These are phyloP conservation scores for Bradypus variegatus DNA, from an alignment of 2,797 vertebrate genomes.

Conservation along the genomic window DNA sequence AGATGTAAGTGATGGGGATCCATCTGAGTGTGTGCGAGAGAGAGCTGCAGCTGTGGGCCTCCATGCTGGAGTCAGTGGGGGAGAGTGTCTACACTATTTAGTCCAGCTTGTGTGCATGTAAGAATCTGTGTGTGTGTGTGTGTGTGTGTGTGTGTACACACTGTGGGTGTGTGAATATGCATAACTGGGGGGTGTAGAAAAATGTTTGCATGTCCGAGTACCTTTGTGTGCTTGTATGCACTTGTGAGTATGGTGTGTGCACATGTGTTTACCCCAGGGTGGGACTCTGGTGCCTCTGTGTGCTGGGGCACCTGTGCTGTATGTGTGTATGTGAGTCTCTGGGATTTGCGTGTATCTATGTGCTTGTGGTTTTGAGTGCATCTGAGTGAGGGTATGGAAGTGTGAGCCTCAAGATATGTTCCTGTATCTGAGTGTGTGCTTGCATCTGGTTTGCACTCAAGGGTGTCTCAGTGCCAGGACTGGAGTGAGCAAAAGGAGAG, in stretches of 20 bases:
- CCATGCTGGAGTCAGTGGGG: background rate
- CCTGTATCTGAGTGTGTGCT: background rate
- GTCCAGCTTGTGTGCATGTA: background rate
- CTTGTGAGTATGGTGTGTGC: background rate
- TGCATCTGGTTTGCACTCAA: background rate
- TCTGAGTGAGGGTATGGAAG: background rate
- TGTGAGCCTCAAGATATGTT: background rate
- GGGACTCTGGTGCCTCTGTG: background rate
- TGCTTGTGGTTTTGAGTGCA: background rate
- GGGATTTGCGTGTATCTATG: background rate
- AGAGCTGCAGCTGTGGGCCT: constrained; percentile 37
- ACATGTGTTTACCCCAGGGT: too few relatives aligned
- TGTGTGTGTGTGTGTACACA: background rate
- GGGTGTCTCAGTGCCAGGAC: background rate
- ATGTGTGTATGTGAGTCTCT: background rate
- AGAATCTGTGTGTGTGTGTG: background rate
- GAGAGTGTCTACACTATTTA: background rate
- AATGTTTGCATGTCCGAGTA: background rate
- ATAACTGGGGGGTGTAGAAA: background rate
- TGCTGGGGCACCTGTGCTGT: background rate
- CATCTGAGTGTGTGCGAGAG: background rate
- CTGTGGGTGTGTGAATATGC: background rate
- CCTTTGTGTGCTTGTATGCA: background rate
- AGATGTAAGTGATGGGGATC: constrained; percentile 41
- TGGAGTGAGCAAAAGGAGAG: background rate